Evolutionary conservation across 2,888 invertebrate genomes (phyloP).

Genomic region (Leptinotarsa juncta): DNA sequence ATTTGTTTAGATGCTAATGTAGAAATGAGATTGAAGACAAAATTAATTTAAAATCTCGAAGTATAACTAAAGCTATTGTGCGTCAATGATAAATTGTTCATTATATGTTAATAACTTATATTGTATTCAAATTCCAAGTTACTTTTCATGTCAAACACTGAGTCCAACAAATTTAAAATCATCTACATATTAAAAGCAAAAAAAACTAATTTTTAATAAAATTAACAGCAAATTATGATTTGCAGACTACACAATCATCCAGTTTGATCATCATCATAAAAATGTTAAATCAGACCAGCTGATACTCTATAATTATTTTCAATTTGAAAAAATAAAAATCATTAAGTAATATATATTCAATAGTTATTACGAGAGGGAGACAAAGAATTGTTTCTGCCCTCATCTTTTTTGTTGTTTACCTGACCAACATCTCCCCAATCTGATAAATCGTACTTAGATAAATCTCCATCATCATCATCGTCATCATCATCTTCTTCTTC

Average conservation of each 20-base stretch:
- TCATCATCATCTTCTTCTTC: constrained; percentile 69
- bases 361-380: not conserved
- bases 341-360: not conserved
- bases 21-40: no score
- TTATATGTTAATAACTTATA: no score
- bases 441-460: constrained; percentile 71
- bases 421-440: constrained; percentile 67
- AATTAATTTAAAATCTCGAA: no score
- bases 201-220: not conserved
- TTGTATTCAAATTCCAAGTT: no score
- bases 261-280: not conserved
- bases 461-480: constrained; percentile 69
- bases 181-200: not conserved
- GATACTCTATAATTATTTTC: not conserved
- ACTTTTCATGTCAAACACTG: no score
- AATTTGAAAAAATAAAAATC: not conserved
- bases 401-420: constrained; percentile 48
- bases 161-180: no score
- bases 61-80: no score
- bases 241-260: not conserved
- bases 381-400: constrained; percentile 41
- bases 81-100: no score
- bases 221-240: not conserved
- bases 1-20: no score
- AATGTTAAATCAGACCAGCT: not conserved